These are phyloP conservation scores for Lophius piscatorius DNA, from an alignment of 2,113 vertebrate genomes.

Conservation along the genomic window DNA sequence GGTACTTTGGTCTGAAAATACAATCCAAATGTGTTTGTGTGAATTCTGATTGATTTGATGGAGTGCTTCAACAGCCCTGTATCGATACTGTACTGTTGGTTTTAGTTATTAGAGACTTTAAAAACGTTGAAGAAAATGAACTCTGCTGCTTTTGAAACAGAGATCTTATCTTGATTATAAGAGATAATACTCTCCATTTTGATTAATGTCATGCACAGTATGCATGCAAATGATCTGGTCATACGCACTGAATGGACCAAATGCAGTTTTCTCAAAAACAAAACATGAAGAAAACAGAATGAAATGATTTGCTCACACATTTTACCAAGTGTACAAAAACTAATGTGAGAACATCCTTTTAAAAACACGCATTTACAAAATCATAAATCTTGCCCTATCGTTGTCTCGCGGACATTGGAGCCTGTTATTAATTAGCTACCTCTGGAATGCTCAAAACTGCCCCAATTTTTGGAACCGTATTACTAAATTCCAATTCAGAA, in stretches of 20 bases:
- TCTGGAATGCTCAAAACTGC: too few species aligned
- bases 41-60: slow-evolving; percentile 19
- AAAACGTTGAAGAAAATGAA: slow-evolving; percentile 25
- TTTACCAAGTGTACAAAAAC: too few species aligned
- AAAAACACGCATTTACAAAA: too few species aligned
- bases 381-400: too few species aligned
- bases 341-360: too few species aligned
- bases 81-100: neutral
- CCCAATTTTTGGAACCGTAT: too few species aligned
- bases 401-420: too few species aligned
- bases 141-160: slow-evolving; percentile 15
- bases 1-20: slow-evolving; percentile 24
- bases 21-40: slow-evolving; percentile 8
- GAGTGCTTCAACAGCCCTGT: neutral
- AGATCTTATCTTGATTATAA: slow-evolving; percentile 28
- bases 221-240: slow-evolving; percentile 22
- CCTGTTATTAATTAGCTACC: too few species aligned
- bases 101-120: slow-evolving; percentile 3
- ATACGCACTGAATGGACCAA: too few species aligned
- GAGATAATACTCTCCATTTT: slow-evolving; percentile 50
- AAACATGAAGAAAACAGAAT: too few species aligned
- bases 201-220: slow-evolving; percentile 45
- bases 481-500: too few species aligned
- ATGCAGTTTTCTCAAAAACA: slow-evolving; percentile 1
- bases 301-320: too few species aligned